A percentile compares a stretch with the other conserved stretches of the same genome.
phyloP scores from a whole-genome alignment of 2,888 invertebrate genomes.

The Acleris literana region DNA sequence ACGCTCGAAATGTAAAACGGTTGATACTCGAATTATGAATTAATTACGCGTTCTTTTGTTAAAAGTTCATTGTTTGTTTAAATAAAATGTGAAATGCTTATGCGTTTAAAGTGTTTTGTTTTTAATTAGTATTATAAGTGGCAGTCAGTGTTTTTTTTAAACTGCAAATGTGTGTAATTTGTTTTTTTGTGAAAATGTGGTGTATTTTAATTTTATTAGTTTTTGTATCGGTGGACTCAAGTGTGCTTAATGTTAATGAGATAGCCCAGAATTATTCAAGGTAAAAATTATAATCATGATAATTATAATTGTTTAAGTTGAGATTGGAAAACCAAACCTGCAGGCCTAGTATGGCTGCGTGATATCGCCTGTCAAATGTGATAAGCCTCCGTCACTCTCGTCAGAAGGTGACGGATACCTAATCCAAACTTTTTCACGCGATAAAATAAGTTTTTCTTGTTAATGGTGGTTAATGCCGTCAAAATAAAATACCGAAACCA shows the following conservation, averaged over 20 bases:
- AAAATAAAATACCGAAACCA: no score
- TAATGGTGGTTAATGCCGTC: no score
- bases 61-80: not conserved
- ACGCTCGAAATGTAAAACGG: constrained; percentile 16
- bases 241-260: constrained; percentile 25
- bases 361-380: no score
- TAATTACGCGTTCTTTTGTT: not conserved
- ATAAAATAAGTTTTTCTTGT: no score
- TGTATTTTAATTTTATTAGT: constrained; percentile 40
- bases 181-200: constrained; percentile 38
- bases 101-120: no score
- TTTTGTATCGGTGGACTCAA: constrained; percentile 40
- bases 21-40: constrained; percentile 2
- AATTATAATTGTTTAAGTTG: not conserved
- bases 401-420: no score
- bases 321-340: no score
- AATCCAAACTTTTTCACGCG: no score
- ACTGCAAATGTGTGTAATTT: constrained; percentile 9
- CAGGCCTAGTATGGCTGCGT: no score
- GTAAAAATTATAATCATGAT: constrained; percentile 34
- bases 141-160: constrained; percentile 1
- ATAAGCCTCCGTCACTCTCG: no score
- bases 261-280: constrained; percentile 43
- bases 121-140: no score
- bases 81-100: not conserved